These are phyloP conservation scores for Helicorthomorpha holstii DNA, from an alignment of 1,140 invertebrate genomes.

Conservation along the genomic window DNA sequence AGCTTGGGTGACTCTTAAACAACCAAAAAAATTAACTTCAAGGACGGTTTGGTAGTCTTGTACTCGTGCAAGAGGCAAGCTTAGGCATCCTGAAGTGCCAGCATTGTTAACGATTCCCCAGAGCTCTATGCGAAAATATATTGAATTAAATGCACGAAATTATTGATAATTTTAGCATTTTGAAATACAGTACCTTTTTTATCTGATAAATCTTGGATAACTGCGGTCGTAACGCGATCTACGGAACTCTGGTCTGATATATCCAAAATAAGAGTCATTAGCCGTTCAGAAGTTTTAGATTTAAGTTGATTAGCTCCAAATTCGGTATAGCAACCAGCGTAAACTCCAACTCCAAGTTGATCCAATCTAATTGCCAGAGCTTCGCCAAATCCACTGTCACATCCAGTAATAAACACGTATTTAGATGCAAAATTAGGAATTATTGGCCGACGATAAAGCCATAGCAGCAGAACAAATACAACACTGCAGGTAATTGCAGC, in stretches of 20 bases:
- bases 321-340: neutral
- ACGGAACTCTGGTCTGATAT: neutral
- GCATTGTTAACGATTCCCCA: neutral
- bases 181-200: too few relatives aligned
- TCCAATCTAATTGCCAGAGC: neutral
- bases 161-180: too few relatives aligned
- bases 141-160: too few relatives aligned
- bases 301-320: neutral
- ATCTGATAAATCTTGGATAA: too few relatives aligned
- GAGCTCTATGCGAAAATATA: too few relatives aligned
- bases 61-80: neutral
- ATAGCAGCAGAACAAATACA: too few relatives aligned
- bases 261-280: neutral
- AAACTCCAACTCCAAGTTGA: neutral
- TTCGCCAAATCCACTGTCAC: neutral
- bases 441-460: too few relatives aligned
- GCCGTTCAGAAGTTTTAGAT: neutral
- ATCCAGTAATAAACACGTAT: neutral
- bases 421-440: too few relatives aligned
- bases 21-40: conserved; percentile 1
- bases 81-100: neutral
- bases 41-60: neutral
- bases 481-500: too few relatives aligned
- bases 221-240: too few relatives aligned
- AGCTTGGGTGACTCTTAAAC: neutral